phyloP scores from a whole-genome alignment of 2,797 vertebrate species.

The Stomatorhinus walkeri region DNA sequence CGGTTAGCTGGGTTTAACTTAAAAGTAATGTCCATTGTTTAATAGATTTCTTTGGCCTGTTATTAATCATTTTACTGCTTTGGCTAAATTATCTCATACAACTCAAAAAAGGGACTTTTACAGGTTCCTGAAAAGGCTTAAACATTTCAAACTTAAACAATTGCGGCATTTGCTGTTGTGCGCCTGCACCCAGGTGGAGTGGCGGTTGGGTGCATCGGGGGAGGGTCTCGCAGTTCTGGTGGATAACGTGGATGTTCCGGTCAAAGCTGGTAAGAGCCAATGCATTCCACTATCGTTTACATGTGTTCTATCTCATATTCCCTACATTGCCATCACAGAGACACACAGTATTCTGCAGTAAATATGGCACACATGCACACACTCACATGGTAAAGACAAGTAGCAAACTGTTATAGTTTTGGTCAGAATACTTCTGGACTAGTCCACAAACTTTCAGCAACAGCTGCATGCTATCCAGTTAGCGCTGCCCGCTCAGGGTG shows the following conservation, averaged over 20 bases:
- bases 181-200: slow-evolving; percentile 59
- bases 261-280: slow-evolving; percentile 53
- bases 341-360: not conserved
- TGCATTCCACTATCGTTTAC: not conserved
- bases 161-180: not conserved
- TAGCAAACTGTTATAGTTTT: not conserved
- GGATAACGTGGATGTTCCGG: slow-evolving; percentile 51
- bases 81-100: not conserved
- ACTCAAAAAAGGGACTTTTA: not conserved
- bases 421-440: not conserved
- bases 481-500: not conserved
- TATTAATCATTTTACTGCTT: not conserved
- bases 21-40: not conserved
- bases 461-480: not conserved
- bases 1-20: not conserved
- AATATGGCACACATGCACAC: not conserved
- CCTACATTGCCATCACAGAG: not conserved
- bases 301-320: not conserved
- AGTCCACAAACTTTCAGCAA: not conserved
- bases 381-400: not conserved
- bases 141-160: not conserved
- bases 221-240: slow-evolving; percentile 60
- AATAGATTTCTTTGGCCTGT: not conserved
- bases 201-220: slow-evolving; percentile 50
- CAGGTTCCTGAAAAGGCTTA: not conserved